phyloP scores from a whole-genome alignment of 2,113 vertebrate genomes.

The Heterochromis multidens region DNA sequence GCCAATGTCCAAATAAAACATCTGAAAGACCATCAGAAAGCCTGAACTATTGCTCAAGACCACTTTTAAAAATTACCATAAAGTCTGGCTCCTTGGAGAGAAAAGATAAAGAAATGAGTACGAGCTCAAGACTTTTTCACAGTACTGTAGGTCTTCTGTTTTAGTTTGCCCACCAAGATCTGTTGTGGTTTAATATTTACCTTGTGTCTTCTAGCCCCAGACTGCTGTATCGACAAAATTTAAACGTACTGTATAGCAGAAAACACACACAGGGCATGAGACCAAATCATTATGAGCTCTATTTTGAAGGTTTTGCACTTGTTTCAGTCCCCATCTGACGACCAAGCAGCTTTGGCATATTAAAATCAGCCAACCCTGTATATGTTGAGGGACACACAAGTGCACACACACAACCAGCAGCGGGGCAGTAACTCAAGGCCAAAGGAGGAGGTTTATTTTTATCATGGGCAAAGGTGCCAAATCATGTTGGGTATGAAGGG shows the following conservation, averaged over 20 bases:
- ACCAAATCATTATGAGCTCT: slow-evolving; percentile 56
- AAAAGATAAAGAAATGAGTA: neutral
- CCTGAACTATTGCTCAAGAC: neutral
- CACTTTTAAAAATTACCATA: neutral
- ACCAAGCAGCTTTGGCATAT: slow-evolving; percentile 67
- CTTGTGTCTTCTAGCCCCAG: slow-evolving; percentile 12
- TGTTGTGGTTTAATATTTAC: slow-evolving; percentile 38
- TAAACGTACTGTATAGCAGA: neutral
- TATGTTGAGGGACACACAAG: slow-evolving; percentile 46
- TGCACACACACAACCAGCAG: slow-evolving; percentile 35
- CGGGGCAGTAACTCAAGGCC: slow-evolving; percentile 76
- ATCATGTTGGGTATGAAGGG: slow-evolving; percentile 79
- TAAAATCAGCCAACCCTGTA: slow-evolving; percentile 73
- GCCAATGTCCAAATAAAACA: neutral
- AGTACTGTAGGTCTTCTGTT: neutral
- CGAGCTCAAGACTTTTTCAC: neutral
- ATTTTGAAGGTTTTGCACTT: slow-evolving; percentile 49
- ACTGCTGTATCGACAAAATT: slow-evolving; percentile 45
- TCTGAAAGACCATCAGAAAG: neutral
- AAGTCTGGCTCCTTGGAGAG: neutral
- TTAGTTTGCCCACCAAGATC: neutral
- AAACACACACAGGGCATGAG: neutral
- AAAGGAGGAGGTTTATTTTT: slow-evolving; percentile 77
- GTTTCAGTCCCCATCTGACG: slow-evolving; percentile 51
- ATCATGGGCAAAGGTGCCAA: slow-evolving; percentile 77